Conservation (phyloP, 2,797 vertebrate genomes). For the Heteromormyrus szaboi region DNA sequence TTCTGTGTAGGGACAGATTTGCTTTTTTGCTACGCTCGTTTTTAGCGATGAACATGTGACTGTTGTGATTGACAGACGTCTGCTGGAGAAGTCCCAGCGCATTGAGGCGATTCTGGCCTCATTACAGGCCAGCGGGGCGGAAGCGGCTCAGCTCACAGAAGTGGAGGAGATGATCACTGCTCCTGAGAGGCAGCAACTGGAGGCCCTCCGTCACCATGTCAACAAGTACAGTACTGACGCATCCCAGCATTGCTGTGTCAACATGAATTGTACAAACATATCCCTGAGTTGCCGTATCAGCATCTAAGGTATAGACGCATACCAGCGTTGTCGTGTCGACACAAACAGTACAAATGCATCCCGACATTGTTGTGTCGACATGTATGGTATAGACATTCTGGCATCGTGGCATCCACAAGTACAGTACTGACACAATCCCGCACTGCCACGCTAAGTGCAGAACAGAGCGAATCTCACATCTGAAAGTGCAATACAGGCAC, state of each 20-base stretch:
- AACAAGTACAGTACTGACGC: constrained; percentile 71
- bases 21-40: neutral
- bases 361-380: neutral
- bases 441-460: neutral
- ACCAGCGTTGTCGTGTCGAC: neutral
- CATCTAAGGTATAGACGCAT: neutral
- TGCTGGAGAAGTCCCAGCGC: constrained; percentile 89
- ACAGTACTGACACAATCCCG: constrained; percentile 23
- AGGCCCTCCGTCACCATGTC: constrained; percentile 74
- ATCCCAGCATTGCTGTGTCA: neutral
- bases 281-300: neutral
- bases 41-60: neutral
- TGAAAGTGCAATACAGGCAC: neutral
- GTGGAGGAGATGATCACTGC: constrained; percentile 95
- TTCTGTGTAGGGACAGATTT: neutral
- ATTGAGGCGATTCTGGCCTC: constrained; percentile 89
- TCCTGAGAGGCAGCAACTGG: constrained; percentile 82
- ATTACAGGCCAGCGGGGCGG: constrained; percentile 81
- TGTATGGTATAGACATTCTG: neutral
- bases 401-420: constrained; percentile 63
- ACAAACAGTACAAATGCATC: neutral
- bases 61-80: constrained; percentile 59
- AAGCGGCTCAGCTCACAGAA: constrained; percentile 79
- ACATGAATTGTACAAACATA: neutral
- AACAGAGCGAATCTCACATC: neutral